Conservation (phyloP, 2,797 vertebrate genomes). For the Urophycis tenuis region DNA sequence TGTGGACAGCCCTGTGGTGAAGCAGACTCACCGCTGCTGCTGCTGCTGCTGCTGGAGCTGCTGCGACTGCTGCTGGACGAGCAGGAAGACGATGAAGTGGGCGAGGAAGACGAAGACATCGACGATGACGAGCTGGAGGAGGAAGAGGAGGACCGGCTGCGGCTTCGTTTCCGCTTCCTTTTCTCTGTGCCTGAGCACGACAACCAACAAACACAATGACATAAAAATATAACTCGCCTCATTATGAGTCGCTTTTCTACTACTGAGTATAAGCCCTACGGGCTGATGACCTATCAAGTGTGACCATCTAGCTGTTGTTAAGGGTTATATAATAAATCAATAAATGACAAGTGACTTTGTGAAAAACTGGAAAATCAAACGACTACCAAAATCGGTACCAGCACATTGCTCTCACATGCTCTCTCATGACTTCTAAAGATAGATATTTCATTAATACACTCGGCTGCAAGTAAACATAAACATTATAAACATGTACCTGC, state of each 20-base stretch:
- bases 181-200: conserved; percentile 70
- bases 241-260: background rate
- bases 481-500: background rate
- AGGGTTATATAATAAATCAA: background rate
- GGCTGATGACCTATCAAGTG: background rate
- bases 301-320: background rate
- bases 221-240: background rate
- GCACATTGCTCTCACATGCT: background rate
- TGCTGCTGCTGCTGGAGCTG: conserved; percentile 77
- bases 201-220: conserved; percentile 4
- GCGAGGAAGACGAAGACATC: conserved; percentile 64
- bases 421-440: background rate
- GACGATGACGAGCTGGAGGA: conserved; percentile 68
- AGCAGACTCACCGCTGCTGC: conserved; percentile 55
- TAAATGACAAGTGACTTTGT: background rate
- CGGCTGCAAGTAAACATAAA: background rate
- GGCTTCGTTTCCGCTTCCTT: conserved; percentile 77
- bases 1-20: background rate
- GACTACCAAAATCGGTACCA: background rate
- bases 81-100: conserved; percentile 66
- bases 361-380: background rate
- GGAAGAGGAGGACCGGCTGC: conserved; percentile 79
- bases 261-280: background rate
- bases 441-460: background rate
- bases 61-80: conserved; percentile 70